Evolutionary conservation across 2,888 invertebrate genomes (phyloP).

Genomic region (Melikaiella ostensackeni): DNA sequence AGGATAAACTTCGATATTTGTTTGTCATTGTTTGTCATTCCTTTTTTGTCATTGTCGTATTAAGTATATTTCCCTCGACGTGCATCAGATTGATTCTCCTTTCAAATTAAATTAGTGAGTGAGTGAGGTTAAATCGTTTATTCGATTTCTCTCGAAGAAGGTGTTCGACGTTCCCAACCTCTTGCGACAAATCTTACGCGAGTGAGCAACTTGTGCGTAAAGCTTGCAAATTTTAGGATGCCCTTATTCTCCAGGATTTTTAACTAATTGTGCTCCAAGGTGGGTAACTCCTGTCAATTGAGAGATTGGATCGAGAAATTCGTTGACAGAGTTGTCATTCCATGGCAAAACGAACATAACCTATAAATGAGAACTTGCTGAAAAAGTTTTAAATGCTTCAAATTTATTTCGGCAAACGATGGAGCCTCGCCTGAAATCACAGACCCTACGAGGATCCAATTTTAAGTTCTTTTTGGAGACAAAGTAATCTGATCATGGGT

Average conservation of each 20-base stretch:
- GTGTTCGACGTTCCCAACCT: conserved; percentile 32
- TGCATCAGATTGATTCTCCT: conserved; percentile 46
- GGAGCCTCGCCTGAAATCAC: neutral
- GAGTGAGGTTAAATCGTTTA: conserved; percentile 24
- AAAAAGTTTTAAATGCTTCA: neutral
- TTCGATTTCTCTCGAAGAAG: neutral
- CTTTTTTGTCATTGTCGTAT: conserved; percentile 52
- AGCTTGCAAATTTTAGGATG: no score
- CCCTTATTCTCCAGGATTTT: neutral
- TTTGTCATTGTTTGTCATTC: conserved; percentile 39
- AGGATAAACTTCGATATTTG: conserved; percentile 29
- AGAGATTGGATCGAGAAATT: neutral
- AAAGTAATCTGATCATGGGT: conserved; percentile 6
- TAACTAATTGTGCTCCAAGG: neutral
- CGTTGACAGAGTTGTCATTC: conserved; percentile 28
- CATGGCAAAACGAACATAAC: conserved; percentile 27
- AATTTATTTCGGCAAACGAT: neutral
- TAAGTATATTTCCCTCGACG: conserved; percentile 46
- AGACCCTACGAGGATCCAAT: neutral
- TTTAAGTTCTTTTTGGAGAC: neutral
- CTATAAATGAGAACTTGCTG: neutral
- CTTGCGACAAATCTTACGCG: neutral
- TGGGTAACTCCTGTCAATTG: neutral
- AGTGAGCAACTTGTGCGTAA: neutral
- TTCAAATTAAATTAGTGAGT: conserved; percentile 31